phyloP scores from a whole-genome alignment of 92 coral and sea anemone species.

The Palythoa grandis region DNA sequence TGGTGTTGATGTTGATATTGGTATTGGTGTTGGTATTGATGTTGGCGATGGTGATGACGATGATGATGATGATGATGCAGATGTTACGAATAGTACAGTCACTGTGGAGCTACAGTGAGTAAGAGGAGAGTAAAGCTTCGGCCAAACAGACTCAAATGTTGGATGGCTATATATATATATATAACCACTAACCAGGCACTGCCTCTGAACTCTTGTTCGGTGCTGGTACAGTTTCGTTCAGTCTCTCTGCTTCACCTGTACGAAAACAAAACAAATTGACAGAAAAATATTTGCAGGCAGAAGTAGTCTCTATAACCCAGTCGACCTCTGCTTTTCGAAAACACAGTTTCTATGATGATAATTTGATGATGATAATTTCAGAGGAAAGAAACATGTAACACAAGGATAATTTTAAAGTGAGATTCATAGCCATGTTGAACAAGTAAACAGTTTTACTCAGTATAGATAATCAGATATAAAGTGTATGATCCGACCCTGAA shows the following conservation, averaged over 20 bases:
- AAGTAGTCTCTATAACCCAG: not conserved
- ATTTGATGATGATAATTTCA: too few relatives aligned
- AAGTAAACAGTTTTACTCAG: not conserved
- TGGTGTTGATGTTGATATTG: not conserved
- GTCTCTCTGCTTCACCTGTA: conserved; percentile 72
- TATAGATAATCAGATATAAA: not conserved
- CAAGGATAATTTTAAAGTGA: too few relatives aligned
- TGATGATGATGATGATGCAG: not conserved
- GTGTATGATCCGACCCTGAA: too few relatives aligned
- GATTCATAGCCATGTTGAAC: too few relatives aligned
- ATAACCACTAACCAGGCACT: conserved; percentile 6
- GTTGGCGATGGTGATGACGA: not conserved
- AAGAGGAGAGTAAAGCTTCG: too few relatives aligned
- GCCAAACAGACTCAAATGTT: too few relatives aligned
- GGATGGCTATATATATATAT: not conserved
- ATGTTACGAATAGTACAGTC: not conserved
- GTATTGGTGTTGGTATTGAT: not conserved
- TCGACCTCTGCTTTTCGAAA: too few relatives aligned
- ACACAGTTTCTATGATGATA: too few relatives aligned
- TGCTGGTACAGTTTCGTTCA: conserved; percentile 83
- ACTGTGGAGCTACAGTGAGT: not conserved
- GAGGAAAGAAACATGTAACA: too few relatives aligned
- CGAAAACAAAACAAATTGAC: not conserved
- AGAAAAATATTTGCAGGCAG: not conserved
- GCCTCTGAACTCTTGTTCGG: conserved; percentile 20